Percentiles rank a stretch among this genome's conserved stretches.
Conservation (phyloP, 2,797 vertebrate species). For the Podargus strigoides region DNA sequence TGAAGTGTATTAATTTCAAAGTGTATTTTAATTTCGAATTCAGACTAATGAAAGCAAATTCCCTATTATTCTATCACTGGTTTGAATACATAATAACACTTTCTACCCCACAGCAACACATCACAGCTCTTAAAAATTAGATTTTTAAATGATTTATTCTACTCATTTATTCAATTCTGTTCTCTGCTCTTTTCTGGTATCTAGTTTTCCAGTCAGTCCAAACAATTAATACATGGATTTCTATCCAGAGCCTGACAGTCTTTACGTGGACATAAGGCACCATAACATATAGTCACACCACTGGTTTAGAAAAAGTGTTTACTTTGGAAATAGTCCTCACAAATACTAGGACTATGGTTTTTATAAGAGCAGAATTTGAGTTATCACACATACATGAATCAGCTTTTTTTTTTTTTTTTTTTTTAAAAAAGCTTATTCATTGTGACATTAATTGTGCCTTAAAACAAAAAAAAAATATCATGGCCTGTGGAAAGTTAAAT, state of each 20-base stretch:
- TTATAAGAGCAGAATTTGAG: background rate
- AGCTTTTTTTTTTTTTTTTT: background rate
- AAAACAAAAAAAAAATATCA: background rate
- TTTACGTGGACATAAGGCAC: background rate
- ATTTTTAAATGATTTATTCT: too few species aligned
- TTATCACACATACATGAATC: background rate
- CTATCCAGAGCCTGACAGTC: background rate
- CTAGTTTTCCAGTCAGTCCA: background rate
- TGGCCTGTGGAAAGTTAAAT: background rate
- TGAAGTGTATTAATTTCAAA: too few species aligned
- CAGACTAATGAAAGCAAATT: conserved; percentile 15
- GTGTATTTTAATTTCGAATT: conserved; percentile 14
- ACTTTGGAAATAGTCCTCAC: background rate
- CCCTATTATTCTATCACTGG: background rate
- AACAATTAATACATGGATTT: background rate
- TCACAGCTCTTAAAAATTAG: background rate
- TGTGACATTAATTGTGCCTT: background rate
- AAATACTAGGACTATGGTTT: background rate
- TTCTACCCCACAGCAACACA: background rate
- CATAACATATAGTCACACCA: background rate
- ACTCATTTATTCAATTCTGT: background rate
- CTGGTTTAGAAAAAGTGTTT: background rate
- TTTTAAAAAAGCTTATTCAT: background rate
- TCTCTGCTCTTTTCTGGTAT: background rate
- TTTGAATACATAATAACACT: background rate